These are phyloP conservation scores for Drosophila albomicans DNA, from an alignment of 1,140 invertebrate species.

Conservation along the genomic window DNA sequence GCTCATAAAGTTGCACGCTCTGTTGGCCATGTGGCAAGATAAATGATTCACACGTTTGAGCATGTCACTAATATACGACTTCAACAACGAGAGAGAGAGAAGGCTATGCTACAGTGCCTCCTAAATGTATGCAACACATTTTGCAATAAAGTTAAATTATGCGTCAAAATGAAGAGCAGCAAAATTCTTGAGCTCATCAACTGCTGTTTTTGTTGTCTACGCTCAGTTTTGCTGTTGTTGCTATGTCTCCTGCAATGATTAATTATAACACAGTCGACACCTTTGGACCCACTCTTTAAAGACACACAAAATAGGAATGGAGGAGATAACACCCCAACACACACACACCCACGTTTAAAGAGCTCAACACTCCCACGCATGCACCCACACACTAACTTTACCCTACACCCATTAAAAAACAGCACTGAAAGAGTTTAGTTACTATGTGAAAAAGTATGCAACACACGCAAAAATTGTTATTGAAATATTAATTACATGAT, in stretches of 20 bases:
- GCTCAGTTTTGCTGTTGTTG: not conserved
- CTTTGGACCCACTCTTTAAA: slow-evolving; percentile 16
- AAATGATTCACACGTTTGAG: slow-evolving; percentile 25
- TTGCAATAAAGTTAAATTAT: slow-evolving; percentile 73
- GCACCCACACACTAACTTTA: not conserved
- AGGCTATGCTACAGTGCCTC: slow-evolving; percentile 4
- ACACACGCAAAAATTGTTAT: too few species aligned
- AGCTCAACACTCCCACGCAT: not conserved
- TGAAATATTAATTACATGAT: too few species aligned
- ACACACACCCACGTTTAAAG: not conserved
- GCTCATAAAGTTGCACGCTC: slow-evolving; percentile 16
- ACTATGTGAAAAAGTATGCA: not conserved
- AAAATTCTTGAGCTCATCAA: slow-evolving; percentile 58
- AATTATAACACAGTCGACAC: slow-evolving; percentile 62
- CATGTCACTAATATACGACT: slow-evolving; percentile 24
- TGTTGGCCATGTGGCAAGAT: slow-evolving; percentile 26
- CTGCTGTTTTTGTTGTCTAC: slow-evolving; percentile 10
- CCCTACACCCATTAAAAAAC: not conserved
- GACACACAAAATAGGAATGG: slow-evolving; percentile 31
- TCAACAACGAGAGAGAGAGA: not conserved
- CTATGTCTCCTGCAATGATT: slow-evolving; percentile 58
- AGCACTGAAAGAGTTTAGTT: not conserved
- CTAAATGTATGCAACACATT: slow-evolving; percentile 62
- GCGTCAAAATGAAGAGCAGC: slow-evolving; percentile 56
- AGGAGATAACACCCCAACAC: slow-evolving; percentile 29